Evolutionary conservation across 2,888 invertebrate species (phyloP).

Genomic region (Thyatira batis): DNA sequence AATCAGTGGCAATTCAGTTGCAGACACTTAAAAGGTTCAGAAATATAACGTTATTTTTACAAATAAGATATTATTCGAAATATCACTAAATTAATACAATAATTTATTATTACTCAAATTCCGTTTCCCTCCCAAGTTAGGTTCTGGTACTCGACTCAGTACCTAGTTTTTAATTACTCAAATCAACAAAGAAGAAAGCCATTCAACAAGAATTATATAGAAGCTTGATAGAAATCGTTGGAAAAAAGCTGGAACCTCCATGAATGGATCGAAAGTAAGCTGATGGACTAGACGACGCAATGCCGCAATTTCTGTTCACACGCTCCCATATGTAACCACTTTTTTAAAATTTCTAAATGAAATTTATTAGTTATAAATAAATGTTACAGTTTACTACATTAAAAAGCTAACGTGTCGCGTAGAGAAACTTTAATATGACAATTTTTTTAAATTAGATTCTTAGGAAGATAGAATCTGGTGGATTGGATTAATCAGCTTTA

Average conservation of each 20-base stretch:
- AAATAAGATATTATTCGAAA: too few species aligned
- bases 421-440: too few species aligned
- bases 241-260: constrained; percentile 75
- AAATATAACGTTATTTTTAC: too few species aligned
- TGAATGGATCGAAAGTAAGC: constrained; percentile 81
- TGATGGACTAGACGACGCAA: constrained; percentile 54
- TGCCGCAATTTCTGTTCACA: constrained; percentile 74
- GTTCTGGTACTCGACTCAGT: too few species aligned
- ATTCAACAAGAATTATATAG: constrained; percentile 57
- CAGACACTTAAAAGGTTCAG: too few species aligned
- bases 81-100: too few species aligned
- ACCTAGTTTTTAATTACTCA: not conserved
- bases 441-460: too few species aligned
- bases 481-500: too few species aligned
- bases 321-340: constrained; percentile 55
- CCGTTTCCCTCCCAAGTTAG: too few species aligned
- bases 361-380: constrained; percentile 34
- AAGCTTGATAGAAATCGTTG: constrained; percentile 73
- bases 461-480: too few species aligned
- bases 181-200: constrained; percentile 69
- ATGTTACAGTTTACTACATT: constrained; percentile 10
- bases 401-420: not conserved
- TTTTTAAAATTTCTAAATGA: constrained; percentile 53
- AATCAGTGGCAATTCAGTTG: too few species aligned
- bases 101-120: too few species aligned